Evolutionary conservation across 2,113 vertebrate species (phyloP).

Genomic region (Jacana jacana): DNA sequence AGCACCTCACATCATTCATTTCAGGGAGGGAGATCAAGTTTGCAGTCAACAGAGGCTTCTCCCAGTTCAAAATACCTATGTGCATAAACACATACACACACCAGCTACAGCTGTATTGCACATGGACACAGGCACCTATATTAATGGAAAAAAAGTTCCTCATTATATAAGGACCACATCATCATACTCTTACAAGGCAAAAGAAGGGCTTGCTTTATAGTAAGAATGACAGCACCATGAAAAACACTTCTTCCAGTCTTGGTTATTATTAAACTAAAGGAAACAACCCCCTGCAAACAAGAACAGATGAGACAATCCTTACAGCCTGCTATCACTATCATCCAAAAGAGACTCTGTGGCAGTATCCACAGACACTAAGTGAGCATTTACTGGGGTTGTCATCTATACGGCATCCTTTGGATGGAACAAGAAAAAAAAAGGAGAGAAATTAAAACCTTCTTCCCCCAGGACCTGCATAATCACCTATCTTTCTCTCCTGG

Average conservation of each 20-base stretch:
- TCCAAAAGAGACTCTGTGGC: not conserved
- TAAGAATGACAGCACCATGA: not conserved
- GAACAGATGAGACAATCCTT: not conserved
- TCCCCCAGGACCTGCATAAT: not conserved
- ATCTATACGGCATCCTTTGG: not conserved
- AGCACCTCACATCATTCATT: conserved; percentile 23
- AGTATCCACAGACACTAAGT: not conserved
- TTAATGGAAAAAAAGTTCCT: not conserved
- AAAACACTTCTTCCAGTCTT: not conserved
- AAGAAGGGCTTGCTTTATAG: not conserved
- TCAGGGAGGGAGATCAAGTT: conserved; percentile 23
- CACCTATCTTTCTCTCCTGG: not conserved
- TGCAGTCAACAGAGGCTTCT: conserved; percentile 15
- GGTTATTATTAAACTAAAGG: not conserved
- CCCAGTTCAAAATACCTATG: not conserved
- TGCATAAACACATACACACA: not conserved
- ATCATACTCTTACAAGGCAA: not conserved
- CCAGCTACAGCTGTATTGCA: not conserved
- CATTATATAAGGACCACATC: not conserved
- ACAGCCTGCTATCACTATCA: not conserved
- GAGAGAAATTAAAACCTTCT: not conserved
- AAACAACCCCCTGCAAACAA: not conserved
- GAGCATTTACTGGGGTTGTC: not conserved
- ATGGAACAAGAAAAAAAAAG: not conserved
- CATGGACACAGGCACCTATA: not conserved